Conservation (phyloP, 2,113 vertebrate genomes). For the Dolichotis patagonum region DNA sequence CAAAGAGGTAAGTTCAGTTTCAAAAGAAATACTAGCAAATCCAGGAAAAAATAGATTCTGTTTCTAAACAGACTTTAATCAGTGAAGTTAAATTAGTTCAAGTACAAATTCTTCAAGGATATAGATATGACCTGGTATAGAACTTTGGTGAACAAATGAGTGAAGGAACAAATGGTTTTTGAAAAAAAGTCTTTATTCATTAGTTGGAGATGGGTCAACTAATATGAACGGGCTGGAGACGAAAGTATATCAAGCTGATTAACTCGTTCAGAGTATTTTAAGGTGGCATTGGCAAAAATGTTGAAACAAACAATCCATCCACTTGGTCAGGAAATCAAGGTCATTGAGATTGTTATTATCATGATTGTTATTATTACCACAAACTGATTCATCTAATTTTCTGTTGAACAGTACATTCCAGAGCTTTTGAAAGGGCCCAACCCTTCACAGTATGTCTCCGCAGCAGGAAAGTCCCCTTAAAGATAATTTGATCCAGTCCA, state of each 20-base stretch:
- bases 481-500: conserved; percentile 43
- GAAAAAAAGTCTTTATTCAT: conserved; percentile 18
- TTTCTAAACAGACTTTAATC: conserved; percentile 33
- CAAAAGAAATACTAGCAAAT: not conserved
- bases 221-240: not conserved
- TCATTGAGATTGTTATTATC: not conserved
- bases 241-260: not conserved
- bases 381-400: conserved; percentile 51
- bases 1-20: not conserved
- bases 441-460: conserved; percentile 6
- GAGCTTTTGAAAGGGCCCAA: conserved; percentile 8
- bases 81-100: conserved; percentile 33
- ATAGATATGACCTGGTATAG: not conserved
- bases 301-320: conserved; percentile 23
- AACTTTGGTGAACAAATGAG: not conserved
- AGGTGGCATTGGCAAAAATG: not conserved
- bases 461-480: not conserved
- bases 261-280: not conserved
- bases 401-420: not conserved
- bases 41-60: not conserved
- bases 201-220: not conserved
- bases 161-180: not conserved
- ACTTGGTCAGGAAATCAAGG: conserved; percentile 42
- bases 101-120: not conserved
- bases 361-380: not conserved